Conservation (phyloP, 2,113 vertebrate genomes). For the Clarias batrachus region DNA sequence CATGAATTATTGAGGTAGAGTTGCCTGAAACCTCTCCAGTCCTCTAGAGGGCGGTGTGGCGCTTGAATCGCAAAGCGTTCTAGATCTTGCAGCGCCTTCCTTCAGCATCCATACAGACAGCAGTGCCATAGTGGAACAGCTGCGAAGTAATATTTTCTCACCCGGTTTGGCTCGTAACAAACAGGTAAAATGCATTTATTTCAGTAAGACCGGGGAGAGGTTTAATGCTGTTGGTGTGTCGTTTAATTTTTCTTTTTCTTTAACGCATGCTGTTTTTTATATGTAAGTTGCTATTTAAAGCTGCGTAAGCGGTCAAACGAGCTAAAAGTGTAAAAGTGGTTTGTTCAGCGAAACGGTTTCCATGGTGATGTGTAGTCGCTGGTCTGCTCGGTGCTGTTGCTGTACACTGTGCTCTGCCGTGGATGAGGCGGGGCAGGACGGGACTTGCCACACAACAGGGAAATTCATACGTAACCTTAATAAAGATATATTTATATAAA, state of each 20-base stretch:
- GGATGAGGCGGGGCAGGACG: background rate
- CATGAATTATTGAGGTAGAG: background rate
- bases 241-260: too few relatives aligned
- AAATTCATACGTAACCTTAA: background rate
- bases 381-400: background rate
- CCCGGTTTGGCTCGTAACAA: slow-evolving; percentile 53
- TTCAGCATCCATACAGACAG: slow-evolving; percentile 52
- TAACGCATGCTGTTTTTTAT: background rate
- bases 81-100: slow-evolving; percentile 13
- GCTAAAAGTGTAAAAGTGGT: background rate
- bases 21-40: background rate
- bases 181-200: slow-evolving; percentile 59
- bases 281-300: background rate
- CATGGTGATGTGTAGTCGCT: background rate
- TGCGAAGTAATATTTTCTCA: slow-evolving; percentile 53
- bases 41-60: slow-evolving; percentile 34
- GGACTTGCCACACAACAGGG: background rate
- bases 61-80: background rate
- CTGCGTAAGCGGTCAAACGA: background rate
- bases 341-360: background rate
- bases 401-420: background rate
- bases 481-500: background rate
- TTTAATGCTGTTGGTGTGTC: too few relatives aligned
- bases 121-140: slow-evolving; percentile 29
- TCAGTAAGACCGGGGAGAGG: background rate